Evolutionary conservation across 2,888 invertebrate genomes (phyloP), one percentile per base, ranked within the genome.

Genomic region (Thecophora atra): DNA sequence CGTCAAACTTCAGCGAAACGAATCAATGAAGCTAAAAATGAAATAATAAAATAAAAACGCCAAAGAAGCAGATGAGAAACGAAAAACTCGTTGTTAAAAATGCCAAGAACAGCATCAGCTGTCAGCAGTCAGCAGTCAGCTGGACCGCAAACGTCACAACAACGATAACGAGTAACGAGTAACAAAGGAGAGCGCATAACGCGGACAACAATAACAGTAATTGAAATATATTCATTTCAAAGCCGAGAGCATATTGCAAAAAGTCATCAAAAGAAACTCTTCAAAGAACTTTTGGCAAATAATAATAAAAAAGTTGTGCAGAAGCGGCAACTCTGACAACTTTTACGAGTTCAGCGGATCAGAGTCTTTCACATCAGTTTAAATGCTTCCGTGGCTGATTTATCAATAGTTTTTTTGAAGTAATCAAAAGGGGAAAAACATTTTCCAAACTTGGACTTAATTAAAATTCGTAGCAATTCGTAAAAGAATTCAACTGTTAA

Each of bases 21-120:
- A 62, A 70, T 63, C 70, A 70, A 63, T 52, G 62, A 70, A 63
- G 63, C 63, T 70, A 6, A 5, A 8, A 52, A 66, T 52, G 30
- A n/a, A 3, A 24, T 21, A 65, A 65, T 21, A 65, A 52, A 66
- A 26, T 19, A 1, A 51, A 52, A 51, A 66, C 44, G 28, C 26
- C 51, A 47, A 66, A 66, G 51, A 52, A 51, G n/a, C n/a, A n/a
- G n/a, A n/a, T n/a, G n/a, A n/a, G 13, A 52, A 17, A 3, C 17
- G 47, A n/a, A 5, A 47, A 47, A 47, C 15, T 5, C 15, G 4
- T 47, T 47, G 28, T 15, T 26, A 4, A 56, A 56, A 21, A 56
- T 24, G 26, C 7, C 13, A 21, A 26, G 24, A 26, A 58, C 58
- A 58, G 8, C 58, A 37, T 11, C 37, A 47, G 47, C 47, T n/a